Conservation (phyloP, 2,797 vertebrate species). For the Loris lydekkerianus region DNA sequence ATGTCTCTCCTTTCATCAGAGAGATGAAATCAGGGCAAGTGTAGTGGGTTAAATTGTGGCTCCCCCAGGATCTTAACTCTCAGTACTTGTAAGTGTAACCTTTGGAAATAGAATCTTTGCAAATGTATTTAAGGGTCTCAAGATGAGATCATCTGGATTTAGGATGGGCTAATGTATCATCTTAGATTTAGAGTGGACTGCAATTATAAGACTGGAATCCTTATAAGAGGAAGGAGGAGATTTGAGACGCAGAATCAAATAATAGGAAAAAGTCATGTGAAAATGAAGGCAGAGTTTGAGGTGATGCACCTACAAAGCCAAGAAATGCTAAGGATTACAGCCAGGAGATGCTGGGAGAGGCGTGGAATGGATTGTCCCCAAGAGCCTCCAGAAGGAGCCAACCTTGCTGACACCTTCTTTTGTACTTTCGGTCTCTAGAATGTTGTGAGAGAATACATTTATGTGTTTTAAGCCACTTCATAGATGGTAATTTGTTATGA, state of each 20-base stretch:
- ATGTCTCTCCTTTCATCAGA: neutral
- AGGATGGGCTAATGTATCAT: neutral
- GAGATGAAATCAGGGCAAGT: neutral
- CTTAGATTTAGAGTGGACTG: neutral
- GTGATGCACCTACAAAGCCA: neutral
- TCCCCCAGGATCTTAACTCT: neutral
- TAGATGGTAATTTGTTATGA: neutral
- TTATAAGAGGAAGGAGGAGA: neutral
- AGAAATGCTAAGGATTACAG: neutral
- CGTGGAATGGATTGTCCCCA: neutral
- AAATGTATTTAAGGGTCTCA: neutral
- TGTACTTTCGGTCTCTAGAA: neutral
- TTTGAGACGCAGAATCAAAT: neutral
- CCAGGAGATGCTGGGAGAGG: neutral
- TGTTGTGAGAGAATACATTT: neutral
- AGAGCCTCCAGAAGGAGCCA: neutral
- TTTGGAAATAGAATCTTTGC: neutral
- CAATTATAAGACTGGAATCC: neutral
- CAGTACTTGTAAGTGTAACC: neutral
- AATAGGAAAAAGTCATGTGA: neutral
- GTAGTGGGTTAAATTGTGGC: neutral
- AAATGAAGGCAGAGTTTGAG: neutral
- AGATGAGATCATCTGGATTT: neutral
- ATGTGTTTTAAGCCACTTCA: neutral
- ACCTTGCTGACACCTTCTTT: neutral